Conservation (phyloP, 2,888 invertebrate species). For the Erannis defoliaria region DNA sequence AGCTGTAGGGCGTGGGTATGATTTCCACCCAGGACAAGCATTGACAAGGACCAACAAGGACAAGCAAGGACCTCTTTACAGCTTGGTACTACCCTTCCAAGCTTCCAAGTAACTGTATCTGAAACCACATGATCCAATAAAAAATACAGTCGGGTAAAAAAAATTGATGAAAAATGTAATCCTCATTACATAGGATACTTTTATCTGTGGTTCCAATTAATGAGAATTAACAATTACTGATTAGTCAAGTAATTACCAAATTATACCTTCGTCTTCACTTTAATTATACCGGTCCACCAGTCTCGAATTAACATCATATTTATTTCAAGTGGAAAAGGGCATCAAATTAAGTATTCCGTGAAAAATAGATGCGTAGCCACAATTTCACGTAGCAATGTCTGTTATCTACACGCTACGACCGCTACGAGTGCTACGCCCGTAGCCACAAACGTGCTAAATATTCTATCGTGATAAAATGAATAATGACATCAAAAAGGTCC, state of each 20-base stretch:
- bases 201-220: no score
- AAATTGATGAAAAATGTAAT: no score
- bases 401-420: constrained; percentile 13
- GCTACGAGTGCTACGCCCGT: constrained; percentile 29
- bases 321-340: constrained; percentile 4
- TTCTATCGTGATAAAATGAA: constrained; percentile 37
- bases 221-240: background rate
- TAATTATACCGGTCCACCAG: constrained; percentile 6
- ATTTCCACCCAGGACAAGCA: no score
- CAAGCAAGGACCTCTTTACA: no score
- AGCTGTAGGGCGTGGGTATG: no score
- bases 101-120: no score
- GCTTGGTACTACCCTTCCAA: no score
- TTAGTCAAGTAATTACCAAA: constrained; percentile 3
- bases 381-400: constrained; percentile 2
- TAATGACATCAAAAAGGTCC: constrained; percentile 42
- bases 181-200: no score
- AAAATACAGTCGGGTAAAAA: no score
- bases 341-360: constrained; percentile 10
- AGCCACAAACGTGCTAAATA: constrained; percentile 35
- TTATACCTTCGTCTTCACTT: background rate
- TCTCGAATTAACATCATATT: background rate
- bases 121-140: no score
- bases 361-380: constrained; percentile 22
- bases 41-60: no score